Conservation (phyloP, 2,797 vertebrate species). For the Acanthurus leucopareius region DNA sequence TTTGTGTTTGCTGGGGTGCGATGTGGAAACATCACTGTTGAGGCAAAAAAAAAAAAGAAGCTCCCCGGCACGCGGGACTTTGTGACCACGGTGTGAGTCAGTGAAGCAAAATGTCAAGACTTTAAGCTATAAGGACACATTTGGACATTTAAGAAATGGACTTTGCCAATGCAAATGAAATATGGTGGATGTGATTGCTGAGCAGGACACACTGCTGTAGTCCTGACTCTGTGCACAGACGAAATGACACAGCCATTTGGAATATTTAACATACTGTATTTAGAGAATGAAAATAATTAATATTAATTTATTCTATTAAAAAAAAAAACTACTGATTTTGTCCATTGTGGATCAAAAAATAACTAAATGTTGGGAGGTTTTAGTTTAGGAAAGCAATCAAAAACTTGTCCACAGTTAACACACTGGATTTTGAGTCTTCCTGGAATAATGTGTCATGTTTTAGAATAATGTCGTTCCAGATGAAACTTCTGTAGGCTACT, state of each 20-base stretch:
- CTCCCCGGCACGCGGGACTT: slow-evolving; percentile 32
- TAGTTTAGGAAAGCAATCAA: slow-evolving; percentile 71
- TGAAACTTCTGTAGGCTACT: slow-evolving; percentile 75
- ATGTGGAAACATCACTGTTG: slow-evolving; percentile 25
- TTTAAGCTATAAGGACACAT: slow-evolving; percentile 71
- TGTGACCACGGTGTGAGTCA: slow-evolving; percentile 48
- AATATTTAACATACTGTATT: slow-evolving; percentile 98
- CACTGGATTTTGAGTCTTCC: slow-evolving; percentile 85
- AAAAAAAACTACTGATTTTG: slow-evolving; percentile 84
- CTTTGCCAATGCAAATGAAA: slow-evolving; percentile 55
- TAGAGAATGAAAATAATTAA: slow-evolving; percentile 91
- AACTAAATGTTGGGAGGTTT: slow-evolving; percentile 81
- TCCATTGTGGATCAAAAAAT: slow-evolving; percentile 83
- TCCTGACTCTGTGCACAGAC: slow-evolving; percentile 60
- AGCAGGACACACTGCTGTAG: slow-evolving; percentile 59
- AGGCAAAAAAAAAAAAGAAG: slow-evolving; percentile 27
- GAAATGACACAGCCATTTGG: slow-evolving; percentile 82
- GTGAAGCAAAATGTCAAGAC: slow-evolving; percentile 54
- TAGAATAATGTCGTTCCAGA: slow-evolving; percentile 66
- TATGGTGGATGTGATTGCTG: slow-evolving; percentile 62
- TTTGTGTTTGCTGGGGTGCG: slow-evolving; percentile 35
- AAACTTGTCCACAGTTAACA: slow-evolving; percentile 70
- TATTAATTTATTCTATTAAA: slow-evolving; percentile 98
- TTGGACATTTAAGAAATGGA: slow-evolving; percentile 50
- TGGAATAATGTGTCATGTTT: slow-evolving; percentile 71